phyloP scores from a whole-genome alignment of 1,140 invertebrate genomes.

The Brachionus sp. region DNA sequence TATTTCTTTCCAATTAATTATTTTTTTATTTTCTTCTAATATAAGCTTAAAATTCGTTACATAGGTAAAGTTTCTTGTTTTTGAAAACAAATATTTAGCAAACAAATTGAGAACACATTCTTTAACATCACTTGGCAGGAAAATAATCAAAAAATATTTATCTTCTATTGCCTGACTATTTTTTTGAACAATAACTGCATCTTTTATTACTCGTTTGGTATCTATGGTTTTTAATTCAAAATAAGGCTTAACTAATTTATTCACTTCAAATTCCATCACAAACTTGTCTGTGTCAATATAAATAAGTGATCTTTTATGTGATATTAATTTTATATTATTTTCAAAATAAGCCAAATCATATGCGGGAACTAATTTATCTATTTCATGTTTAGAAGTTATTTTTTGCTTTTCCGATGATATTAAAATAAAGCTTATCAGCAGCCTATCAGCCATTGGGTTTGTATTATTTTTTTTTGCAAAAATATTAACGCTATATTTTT shows the following conservation, averaged over 20 bases:
- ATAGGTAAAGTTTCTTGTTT: not conserved
- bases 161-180: not conserved
- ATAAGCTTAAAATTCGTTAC: not conserved
- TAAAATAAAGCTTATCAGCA: not conserved
- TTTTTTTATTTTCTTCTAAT: not conserved
- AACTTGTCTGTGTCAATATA: not conserved
- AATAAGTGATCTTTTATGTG: not conserved
- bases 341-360: not conserved
- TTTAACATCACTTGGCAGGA: not conserved
- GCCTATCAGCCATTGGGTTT: not conserved
- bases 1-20: not conserved
- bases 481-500: not conserved
- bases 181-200: not conserved
- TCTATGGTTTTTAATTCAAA: not conserved
- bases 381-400: not conserved
- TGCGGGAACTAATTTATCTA: not conserved
- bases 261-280: conserved; percentile 2
- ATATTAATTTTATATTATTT: not conserved
- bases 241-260: not conserved
- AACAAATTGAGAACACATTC: not conserved
- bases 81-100: not conserved
- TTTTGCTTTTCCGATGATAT: not conserved
- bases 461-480: not conserved
- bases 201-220: not conserved
- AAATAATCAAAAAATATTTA: conserved; percentile 1